These are phyloP conservation scores for Drosophila novamexicana DNA, from an alignment of 1,140 invertebrate species.

Conservation along the genomic window DNA sequence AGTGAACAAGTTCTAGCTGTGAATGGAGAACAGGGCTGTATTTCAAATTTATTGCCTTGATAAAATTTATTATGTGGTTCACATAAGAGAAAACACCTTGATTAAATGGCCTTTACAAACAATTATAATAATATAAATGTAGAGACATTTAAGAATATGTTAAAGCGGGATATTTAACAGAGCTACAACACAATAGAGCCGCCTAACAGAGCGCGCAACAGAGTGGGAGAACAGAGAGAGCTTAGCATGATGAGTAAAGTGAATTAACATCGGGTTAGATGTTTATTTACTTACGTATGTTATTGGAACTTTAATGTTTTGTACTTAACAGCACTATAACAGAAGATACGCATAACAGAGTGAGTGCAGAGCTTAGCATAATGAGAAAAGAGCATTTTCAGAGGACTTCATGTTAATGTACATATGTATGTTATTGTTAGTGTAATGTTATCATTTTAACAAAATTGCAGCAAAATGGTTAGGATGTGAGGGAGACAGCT, in stretches of 20 bases:
- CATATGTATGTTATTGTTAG: no score
- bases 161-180: not conserved
- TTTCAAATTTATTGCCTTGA: slow-evolving; percentile 2
- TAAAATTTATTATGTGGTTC: slow-evolving; percentile 20
- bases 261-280: no score
- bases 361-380: no score
- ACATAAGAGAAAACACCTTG: slow-evolving; percentile 3
- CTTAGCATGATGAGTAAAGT: not conserved
- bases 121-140: not conserved
- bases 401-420: no score
- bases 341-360: no score
- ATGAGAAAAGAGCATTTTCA: no score
- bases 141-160: not conserved
- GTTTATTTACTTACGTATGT: no score
- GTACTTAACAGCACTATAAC: no score
- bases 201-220: not conserved
- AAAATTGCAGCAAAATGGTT: no score
- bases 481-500: no score
- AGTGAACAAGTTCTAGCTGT: slow-evolving; percentile 6
- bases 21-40: slow-evolving; percentile 8
- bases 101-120: not conserved
- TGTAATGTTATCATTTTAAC: no score
- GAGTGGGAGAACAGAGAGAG: not conserved
- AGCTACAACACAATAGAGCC: not conserved
- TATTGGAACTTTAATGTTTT: no score